phyloP scores from a whole-genome alignment of 1,140 invertebrate species.

The Camponotus vicinus region DNA sequence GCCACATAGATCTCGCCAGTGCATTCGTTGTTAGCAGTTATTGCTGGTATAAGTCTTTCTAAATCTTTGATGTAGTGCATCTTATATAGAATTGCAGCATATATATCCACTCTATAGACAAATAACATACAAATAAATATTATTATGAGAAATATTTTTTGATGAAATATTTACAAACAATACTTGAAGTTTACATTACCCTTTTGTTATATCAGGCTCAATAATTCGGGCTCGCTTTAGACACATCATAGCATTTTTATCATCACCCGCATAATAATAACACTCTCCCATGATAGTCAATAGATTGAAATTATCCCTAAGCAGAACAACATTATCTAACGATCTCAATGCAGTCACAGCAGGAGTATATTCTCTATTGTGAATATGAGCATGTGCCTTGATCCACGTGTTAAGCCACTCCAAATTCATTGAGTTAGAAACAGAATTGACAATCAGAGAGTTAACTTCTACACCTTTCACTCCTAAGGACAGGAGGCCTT shows the following conservation, averaged over 20 bases:
- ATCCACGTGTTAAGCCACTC: slow-evolving; percentile 91
- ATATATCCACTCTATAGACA: slow-evolving; percentile 82
- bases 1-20: slow-evolving; percentile 89
- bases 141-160: neutral
- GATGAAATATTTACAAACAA: neutral
- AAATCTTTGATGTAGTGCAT: slow-evolving; percentile 84
- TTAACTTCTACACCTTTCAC: slow-evolving; percentile 91
- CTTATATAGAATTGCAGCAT: slow-evolving; percentile 85
- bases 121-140: neutral
- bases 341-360: slow-evolving; percentile 88
- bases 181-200: slow-evolving; percentile 68
- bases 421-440: slow-evolving; percentile 82
- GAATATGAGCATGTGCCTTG: slow-evolving; percentile 89
- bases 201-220: slow-evolving; percentile 88
- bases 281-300: slow-evolving; percentile 89
- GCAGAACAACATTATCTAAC: slow-evolving; percentile 87
- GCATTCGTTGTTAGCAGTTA: slow-evolving; percentile 83
- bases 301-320: slow-evolving; percentile 89
- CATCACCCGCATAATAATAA: slow-evolving; percentile 89
- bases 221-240: slow-evolving; percentile 85
- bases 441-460: slow-evolving; percentile 88
- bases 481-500: slow-evolving; percentile 89
- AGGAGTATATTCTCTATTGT: slow-evolving; percentile 88
- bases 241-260: slow-evolving; percentile 85
- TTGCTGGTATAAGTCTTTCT: slow-evolving; percentile 84